Evolutionary conservation across 2,113 vertebrate genomes (phyloP).

Genomic region (Aegypius monachus): DNA sequence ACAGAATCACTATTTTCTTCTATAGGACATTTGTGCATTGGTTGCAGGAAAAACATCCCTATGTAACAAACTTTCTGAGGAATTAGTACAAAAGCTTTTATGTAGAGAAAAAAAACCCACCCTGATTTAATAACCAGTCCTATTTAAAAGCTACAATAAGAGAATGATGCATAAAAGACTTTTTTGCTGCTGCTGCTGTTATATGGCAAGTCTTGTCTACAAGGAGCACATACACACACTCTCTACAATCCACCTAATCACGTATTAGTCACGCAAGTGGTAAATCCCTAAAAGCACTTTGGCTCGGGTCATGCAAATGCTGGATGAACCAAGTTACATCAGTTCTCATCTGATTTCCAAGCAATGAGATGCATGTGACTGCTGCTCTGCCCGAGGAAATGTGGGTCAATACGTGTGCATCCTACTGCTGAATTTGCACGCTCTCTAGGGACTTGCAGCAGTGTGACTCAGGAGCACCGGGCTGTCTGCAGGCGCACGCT

Average conservation of each 20-base stretch:
- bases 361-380: slow-evolving; percentile 1
- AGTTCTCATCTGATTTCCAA: slow-evolving; percentile 13
- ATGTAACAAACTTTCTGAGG: not conserved
- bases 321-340: slow-evolving; percentile 6
- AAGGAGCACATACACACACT: not conserved
- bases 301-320: not conserved
- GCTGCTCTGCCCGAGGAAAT: slow-evolving; percentile 15
- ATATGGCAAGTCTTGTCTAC: not conserved
- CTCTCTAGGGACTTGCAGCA: not conserved
- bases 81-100: not conserved
- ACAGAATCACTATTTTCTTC: not conserved
- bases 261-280: not conserved
- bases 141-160: not conserved
- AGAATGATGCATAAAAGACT: not conserved
- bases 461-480: not conserved
- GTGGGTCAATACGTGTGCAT: slow-evolving; percentile 16
- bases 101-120: not conserved
- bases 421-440: not conserved
- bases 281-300: slow-evolving; percentile 15
- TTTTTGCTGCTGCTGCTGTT: not conserved
- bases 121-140: not conserved
- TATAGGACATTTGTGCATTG: not conserved
- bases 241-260: not conserved
- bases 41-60: not conserved
- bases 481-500: not conserved